Evolutionary conservation across 2,888 invertebrate genomes (phyloP), one percentile per base, ranked within the genome.

Genomic region (Agapetus fuscipes): DNA sequence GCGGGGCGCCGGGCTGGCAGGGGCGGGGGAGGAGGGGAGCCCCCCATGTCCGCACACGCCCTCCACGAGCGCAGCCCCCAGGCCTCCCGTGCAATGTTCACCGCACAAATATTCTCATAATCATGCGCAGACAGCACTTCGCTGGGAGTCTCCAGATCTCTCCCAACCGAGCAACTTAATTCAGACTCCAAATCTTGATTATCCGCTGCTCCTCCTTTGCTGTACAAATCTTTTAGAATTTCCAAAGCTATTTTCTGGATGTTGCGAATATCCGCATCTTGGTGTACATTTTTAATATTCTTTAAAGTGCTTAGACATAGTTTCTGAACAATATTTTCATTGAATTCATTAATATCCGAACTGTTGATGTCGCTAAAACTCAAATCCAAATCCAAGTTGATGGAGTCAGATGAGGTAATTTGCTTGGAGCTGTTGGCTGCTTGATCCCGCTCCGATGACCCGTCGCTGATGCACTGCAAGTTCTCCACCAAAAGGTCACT

Each of bases 41-140:
- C 43, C 4, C 45, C 48, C 48, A 78, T 78, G 48, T 78, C 77
- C 20, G 68, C 73, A 52, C 78, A 78, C 3, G 74, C 76, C 52
- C 72, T 72, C 78, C 78, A 78, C 24, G 76, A 76, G 28, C 78
- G 63, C 34, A 78, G 59, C 1, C 77, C 78, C 75, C 76, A 75
- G 11, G 74, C 73, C 54, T 76, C 77, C 45, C 78, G 60, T 2
- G 77, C 76, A 37, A 78, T 74, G 50, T 77, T 77, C 3, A 78
- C 67, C 2, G 77, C 75, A 53, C 76, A 76, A 47, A 78, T 71
- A 52, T 78, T 78, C 56, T 78, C 78, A 52, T 78, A 78, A 52
- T 78, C 78, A 51, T 78, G 78, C 32, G 76, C 72, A 3, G 76
- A 76, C 34, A 76, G 59, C 13, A 72, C 62, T 53, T 75, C 74